Percentiles rank a stretch among this genome's conserved stretches.
These are phyloP conservation scores for Panthera leo DNA, from an alignment of 2,113 vertebrate genomes.

Conservation along the genomic window DNA sequence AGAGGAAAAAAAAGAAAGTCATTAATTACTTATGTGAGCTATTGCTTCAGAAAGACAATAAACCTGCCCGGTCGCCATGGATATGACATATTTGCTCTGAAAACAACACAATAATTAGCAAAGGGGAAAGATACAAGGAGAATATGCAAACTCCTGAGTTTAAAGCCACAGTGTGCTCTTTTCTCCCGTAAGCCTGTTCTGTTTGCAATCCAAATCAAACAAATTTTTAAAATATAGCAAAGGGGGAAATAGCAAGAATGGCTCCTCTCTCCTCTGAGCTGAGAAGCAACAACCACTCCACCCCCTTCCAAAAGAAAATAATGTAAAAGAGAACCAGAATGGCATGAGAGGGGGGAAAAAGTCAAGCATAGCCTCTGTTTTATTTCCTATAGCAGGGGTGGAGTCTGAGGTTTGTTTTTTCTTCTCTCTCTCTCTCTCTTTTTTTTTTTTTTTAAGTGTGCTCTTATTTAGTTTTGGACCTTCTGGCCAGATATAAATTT, in stretches of 20 bases:
- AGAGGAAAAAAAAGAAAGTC: constrained; percentile 97
- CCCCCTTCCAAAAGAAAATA: constrained; percentile 44
- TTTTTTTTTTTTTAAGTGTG: constrained; percentile 45
- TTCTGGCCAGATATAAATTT: constrained; percentile 75
- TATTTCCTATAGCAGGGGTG: constrained; percentile 71
- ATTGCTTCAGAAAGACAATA: constrained; percentile 99
- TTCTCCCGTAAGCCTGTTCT: constrained; percentile 85
- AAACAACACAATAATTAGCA: constrained; percentile 99
- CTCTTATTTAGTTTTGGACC: constrained; percentile 68
- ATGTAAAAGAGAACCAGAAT: constrained; percentile 42
- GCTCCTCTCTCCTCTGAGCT: background rate
- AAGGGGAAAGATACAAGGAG: constrained; percentile 99
- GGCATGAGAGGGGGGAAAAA: background rate
- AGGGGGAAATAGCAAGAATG: constrained; percentile 44
- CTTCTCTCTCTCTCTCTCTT: background rate
- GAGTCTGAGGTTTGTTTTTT: constrained; percentile 49
- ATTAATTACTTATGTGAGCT: constrained; percentile 99
- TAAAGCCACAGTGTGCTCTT: constrained; percentile 97
- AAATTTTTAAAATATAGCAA: constrained; percentile 80
- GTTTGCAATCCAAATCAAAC: constrained; percentile 86
- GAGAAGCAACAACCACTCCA: constrained; percentile 14
- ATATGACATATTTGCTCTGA: constrained; percentile 99
- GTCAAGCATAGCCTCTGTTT: constrained; percentile 51
- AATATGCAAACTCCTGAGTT: constrained; percentile 99
- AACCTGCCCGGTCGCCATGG: constrained; percentile 99